A percentile compares a stretch with the other conserved stretches of the same genome.
Conservation (phyloP, 64 coral and sea anemone genomes). For the Anthopleura sola region DNA sequence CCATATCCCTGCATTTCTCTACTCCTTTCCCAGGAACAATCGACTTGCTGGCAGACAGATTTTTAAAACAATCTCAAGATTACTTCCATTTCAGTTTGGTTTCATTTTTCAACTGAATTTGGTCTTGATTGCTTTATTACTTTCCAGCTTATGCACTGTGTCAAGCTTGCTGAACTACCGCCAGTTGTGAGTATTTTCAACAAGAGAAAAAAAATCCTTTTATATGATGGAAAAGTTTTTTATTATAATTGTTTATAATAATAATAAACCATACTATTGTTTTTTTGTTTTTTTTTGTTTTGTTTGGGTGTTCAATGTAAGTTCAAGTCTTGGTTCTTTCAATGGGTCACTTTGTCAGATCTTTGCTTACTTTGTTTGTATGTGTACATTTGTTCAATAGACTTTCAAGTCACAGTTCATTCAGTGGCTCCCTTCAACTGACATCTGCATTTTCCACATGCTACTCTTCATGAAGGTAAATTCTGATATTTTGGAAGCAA, state of each 20-base stretch:
- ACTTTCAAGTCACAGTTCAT: conserved; percentile 97
- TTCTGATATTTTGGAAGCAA: neutral
- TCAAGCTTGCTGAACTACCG: conserved; percentile 84
- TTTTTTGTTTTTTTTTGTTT: too few species aligned
- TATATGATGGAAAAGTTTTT: too few species aligned
- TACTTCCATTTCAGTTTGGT: too few species aligned
- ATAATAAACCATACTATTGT: too few species aligned
- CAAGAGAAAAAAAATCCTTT: neutral
- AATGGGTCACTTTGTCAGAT: neutral
- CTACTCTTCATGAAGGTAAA: conserved; percentile 79
- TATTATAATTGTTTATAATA: too few species aligned
- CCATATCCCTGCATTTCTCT: neutral
- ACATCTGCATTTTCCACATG: conserved; percentile 79
- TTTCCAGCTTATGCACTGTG: conserved; percentile 95
- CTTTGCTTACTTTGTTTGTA: neutral
- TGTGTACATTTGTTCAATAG: conserved; percentile 21
- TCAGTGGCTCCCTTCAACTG: conserved; percentile 69
- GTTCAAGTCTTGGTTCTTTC: neutral
- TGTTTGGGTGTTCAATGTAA: too few species aligned
- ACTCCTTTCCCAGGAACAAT: too few species aligned
- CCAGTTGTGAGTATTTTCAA: conserved; percentile 71
- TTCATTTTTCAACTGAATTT: too few species aligned
- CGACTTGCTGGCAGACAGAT: too few species aligned
- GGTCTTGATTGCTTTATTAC: too few species aligned
- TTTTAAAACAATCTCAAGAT: too few species aligned